Evolutionary conservation across 2,113 vertebrate species (phyloP).

Genomic region (Hemibagrus wyckioides): DNA sequence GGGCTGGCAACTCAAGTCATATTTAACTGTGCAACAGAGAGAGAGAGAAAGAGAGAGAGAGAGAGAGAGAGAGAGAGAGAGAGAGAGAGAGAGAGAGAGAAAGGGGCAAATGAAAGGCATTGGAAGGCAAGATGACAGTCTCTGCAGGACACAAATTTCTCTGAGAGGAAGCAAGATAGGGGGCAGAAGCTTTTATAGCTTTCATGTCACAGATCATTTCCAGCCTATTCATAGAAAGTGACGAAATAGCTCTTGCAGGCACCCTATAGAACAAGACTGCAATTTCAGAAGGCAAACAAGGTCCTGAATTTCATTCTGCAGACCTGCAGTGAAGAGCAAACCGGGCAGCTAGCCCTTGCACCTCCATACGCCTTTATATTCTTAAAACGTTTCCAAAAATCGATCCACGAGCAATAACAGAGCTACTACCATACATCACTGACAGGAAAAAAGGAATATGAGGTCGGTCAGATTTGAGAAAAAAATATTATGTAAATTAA

Average conservation of each 20-base stretch:
- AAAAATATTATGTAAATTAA: no score
- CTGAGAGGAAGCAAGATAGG: slow-evolving; percentile 6
- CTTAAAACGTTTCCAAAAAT: neutral
- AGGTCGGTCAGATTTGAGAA: no score
- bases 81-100: neutral
- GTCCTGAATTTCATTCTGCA: slow-evolving; percentile 38
- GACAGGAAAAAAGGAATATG: no score
- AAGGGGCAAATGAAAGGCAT: neutral
- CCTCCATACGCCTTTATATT: neutral
- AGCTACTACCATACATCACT: neutral
- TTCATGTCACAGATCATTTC: slow-evolving; percentile 54
- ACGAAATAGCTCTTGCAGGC: slow-evolving; percentile 9
- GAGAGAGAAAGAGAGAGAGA: neutral
- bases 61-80: neutral
- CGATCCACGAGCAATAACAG: neutral
- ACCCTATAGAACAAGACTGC: slow-evolving; percentile 21
- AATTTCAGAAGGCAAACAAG: slow-evolving; percentile 40
- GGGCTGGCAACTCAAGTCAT: slow-evolving; percentile 20
- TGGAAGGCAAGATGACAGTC: slow-evolving; percentile 21
- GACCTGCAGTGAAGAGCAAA: neutral
- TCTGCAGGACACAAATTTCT: slow-evolving; percentile 30
- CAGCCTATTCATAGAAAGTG: slow-evolving; percentile 46
- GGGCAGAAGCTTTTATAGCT: slow-evolving; percentile 33
- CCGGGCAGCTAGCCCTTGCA: no score
- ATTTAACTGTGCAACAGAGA: slow-evolving; percentile 20